A percentile compares a stretch with the other conserved stretches of the same genome.
These are phyloP conservation scores for Cyclargus thomasi DNA, from an alignment of 1,140 invertebrate genomes.

Conservation along the genomic window DNA sequence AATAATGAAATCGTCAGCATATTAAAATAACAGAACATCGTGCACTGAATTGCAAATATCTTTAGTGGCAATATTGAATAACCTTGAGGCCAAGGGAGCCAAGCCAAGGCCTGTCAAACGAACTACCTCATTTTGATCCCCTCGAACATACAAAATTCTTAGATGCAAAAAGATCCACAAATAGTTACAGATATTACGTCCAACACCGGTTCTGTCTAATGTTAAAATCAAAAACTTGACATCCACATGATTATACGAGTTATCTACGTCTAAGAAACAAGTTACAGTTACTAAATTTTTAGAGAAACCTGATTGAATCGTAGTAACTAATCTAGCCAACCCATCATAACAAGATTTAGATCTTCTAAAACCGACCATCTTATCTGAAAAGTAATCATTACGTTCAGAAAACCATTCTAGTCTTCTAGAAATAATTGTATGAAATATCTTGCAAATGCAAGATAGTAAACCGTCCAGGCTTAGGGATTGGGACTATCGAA, in stretches of 20 bases:
- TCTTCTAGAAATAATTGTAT: background rate
- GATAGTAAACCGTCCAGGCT: background rate
- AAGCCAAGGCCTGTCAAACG: constrained; percentile 20
- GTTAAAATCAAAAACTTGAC: background rate
- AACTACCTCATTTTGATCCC: background rate
- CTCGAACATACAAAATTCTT: background rate
- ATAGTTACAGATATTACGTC: background rate
- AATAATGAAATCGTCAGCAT: constrained; percentile 32
- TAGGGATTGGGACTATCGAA: background rate
- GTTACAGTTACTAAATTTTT: constrained; percentile 20
- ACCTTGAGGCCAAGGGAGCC: constrained; percentile 28
- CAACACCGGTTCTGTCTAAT: background rate
- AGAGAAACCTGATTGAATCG: constrained; percentile 25
- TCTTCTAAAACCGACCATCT: constrained; percentile 18
- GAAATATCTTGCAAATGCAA: background rate
- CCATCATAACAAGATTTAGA: constrained; percentile 22
- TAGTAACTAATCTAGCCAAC: constrained; percentile 17
- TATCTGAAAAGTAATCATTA: background rate
- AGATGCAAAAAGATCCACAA: background rate
- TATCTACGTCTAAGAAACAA: constrained; percentile 17
- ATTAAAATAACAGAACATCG: constrained; percentile 24
- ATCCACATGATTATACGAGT: background rate
- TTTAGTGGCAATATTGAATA: constrained; percentile 29
- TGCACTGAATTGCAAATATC: constrained; percentile 20
- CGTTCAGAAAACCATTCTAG: background rate